Percentiles rank a stretch among this genome's conserved stretches.
Conservation (phyloP, 1,140 invertebrate genomes). For the Littorina saxatilis region DNA sequence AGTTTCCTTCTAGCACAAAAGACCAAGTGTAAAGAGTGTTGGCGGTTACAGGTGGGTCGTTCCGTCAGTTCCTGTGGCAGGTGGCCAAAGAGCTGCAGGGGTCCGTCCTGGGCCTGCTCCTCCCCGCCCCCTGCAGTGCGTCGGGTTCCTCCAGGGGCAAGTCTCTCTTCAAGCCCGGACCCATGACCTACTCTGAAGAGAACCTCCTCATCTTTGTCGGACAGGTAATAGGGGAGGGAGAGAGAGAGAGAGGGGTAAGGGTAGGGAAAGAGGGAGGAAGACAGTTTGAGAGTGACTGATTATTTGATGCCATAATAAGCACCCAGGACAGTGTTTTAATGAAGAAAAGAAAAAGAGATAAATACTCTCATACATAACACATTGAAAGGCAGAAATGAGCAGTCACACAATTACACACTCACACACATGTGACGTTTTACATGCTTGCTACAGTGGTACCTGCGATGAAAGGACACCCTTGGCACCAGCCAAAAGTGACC, state of each 20-base stretch:
- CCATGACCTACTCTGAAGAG: constrained; percentile 73
- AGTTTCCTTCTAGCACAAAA: too few relatives aligned
- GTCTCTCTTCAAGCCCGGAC: constrained; percentile 70
- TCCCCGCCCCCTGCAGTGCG: constrained; percentile 67
- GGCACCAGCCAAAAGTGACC: too few relatives aligned
- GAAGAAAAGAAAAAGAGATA: neutral
- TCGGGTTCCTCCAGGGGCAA: constrained; percentile 65
- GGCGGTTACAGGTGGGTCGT: constrained; percentile 73
- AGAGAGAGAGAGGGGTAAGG: neutral
- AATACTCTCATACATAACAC: too few relatives aligned
- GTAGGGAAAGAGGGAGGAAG: too few relatives aligned
- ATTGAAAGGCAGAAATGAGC: too few relatives aligned
- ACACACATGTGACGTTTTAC: neutral
- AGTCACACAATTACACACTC: neutral
- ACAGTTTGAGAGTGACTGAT: too few relatives aligned
- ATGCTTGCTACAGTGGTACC: too few relatives aligned
- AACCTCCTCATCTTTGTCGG: constrained; percentile 74
- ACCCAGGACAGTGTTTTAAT: neutral
- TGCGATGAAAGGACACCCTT: too few relatives aligned
- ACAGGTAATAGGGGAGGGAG: constrained; percentile 61
- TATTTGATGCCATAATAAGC: too few relatives aligned
- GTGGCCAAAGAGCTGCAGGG: constrained; percentile 71
- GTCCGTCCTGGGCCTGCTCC: constrained; percentile 62
- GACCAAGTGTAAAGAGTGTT: neutral
- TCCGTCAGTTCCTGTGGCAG: constrained; percentile 75